phyloP scores from a whole-genome alignment of 2,113 vertebrate genomes.

The Phalacrocorax aristotelis region DNA sequence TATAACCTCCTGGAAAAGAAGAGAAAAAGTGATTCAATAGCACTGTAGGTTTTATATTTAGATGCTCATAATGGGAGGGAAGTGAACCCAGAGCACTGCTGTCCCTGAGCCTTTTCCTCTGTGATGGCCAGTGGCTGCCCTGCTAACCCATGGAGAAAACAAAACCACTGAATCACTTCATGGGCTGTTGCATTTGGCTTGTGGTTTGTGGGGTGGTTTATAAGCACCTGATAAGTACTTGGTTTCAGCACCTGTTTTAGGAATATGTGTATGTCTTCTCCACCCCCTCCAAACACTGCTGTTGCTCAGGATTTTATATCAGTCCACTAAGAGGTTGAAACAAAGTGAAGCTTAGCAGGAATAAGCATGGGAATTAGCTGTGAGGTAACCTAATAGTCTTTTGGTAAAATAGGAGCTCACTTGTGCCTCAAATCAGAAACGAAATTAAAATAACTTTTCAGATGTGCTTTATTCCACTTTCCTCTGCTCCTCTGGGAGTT shows the following conservation, averaged over 20 bases:
- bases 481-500: background rate
- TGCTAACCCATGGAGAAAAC: background rate
- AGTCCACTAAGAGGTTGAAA: background rate
- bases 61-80: background rate
- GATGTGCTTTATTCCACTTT: background rate
- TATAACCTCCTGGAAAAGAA: background rate
- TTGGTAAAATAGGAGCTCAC: background rate
- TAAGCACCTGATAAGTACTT: background rate
- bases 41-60: background rate
- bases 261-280: background rate
- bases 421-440: background rate
- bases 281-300: background rate
- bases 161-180: background rate
- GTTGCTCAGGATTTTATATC: background rate
- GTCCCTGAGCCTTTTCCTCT: background rate
- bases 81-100: background rate
- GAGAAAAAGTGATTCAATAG: background rate
- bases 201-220: background rate
- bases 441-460: background rate
- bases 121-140: no score
- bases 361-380: background rate
- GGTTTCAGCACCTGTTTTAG: background rate
- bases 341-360: background rate
- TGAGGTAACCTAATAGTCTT: background rate
- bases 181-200: background rate